Base-by-base conservation (phyloP, 2,797 vertebrate genomes). In the Acomys russatus region DNA sequence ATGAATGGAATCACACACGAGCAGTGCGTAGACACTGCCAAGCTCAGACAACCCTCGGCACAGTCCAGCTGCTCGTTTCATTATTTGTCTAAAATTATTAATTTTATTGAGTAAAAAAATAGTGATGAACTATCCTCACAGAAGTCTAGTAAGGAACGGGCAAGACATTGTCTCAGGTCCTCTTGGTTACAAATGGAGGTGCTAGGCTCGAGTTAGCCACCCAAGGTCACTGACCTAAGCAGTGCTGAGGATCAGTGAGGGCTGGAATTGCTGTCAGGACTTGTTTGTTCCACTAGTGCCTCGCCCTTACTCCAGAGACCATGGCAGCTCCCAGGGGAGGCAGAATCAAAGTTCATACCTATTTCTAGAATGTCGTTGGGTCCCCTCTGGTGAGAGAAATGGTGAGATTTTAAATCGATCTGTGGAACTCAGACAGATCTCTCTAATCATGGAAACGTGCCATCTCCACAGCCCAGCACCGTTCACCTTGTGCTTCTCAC, bases 321-420 rank as follows among this genome's bases (percentile, higher is more conserved):
- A 76, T 22, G 11, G 90, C 30, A 76, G 30, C 70, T 49, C 51
- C 56, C 78, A 22, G 33, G 56, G 77, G 66, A 90, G 33, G 23
- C 14, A 25, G 94, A 94, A 89, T 94, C 83, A 64, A 15, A 88
- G 94, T 87, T 95, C 95, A 85, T 63, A 90, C 59, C 73, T 35
- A 63, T 88, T 94, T 96, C 91, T 15, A 15, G 30, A 4, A 2
- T 92, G 96, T 90, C 51, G 49, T 56, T 88, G 20, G 71, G 80
- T 92, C 92, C 95, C 84, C 76, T 87, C 95, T 64, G 93, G 94
- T 90, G 66, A 79, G 83, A 95, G 95, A 89, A 97, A 88, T 95
- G 59, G 94, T 92, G 64, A 54, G 68, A 68, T 88, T 95, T 95
- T 94, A 78, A 56, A 56, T 95, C 23, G 51, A 83, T 64, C 54